Evolutionary conservation across 2,888 invertebrate genomes (phyloP), one percentile per base, ranked within the genome.

Genomic region (Dynastes tityus): DNA sequence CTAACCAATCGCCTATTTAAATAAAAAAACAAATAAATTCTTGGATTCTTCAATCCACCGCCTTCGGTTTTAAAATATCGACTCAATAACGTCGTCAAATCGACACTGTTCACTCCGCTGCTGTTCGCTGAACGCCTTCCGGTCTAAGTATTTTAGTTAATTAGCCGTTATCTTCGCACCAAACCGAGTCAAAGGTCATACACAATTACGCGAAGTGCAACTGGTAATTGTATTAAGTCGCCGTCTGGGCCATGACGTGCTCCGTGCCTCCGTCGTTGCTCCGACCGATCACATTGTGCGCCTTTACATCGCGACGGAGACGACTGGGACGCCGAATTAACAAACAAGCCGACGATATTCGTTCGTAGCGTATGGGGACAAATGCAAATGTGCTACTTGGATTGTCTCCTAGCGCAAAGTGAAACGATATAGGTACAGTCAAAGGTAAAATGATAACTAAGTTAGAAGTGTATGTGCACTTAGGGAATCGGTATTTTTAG

Each of bases 151-250:
- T 81, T 80, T 81, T 73, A 76, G 79, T 82, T 83, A 82, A 84
- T 83, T 84, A 85, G 82, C 9, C 68, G 51, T 51, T 29, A 51
- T 68, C 51, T 68, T 68, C 81, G 81, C 83, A 83, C 84, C 45
- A 84, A 82, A 83, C 80, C 82, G 80, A 85, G 85, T 86, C 86
- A 86, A 85, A 87, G 86, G 85, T 86, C 86, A 83, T 81, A 84
- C 84, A 85, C 86, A 87, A 87, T 87, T 86, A 87, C 85, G 85
- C 84, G 85, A 86, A 86, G 85, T 87, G 87, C 87, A 86, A 85
- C 85, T 84, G 84, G 85, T 86, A 86, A 86, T 87, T 86, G 85
- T 85, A 84, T 87, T 86, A 86, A 85, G 86, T 86, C 86, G 86
- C 86, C 86, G 86, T 87, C 86, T 86, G 84, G 86, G 84, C 85